Evolutionary conservation across 2,113 vertebrate species (phyloP).

Genomic region (Eleginops maclovinus): DNA sequence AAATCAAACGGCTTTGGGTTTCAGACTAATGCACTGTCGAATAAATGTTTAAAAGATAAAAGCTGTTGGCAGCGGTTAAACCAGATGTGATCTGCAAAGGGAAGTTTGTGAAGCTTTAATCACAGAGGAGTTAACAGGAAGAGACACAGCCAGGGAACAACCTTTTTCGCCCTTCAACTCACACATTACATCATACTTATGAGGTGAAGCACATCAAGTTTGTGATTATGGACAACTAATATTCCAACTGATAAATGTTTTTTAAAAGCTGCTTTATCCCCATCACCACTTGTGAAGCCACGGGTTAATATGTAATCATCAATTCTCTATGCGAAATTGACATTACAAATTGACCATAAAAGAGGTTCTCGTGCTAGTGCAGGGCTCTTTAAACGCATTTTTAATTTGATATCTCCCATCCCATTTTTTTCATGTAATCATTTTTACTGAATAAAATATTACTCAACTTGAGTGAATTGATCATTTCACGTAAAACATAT

Average conservation of each 20-base stretch:
- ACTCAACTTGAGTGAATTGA: too few species aligned
- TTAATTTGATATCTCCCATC: too few species aligned
- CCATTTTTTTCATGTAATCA: too few species aligned
- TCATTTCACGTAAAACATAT: too few species aligned
- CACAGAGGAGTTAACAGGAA: neutral
- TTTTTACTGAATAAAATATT: too few species aligned
- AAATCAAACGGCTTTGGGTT: neutral
- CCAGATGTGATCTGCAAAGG: slow-evolving; percentile 5
- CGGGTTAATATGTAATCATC: too few species aligned
- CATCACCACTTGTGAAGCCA: too few species aligned
- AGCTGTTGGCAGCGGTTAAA: neutral
- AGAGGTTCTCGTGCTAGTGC: too few species aligned
- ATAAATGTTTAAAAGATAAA: neutral
- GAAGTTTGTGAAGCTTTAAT: neutral
- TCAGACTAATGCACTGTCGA: neutral
- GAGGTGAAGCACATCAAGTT: neutral
- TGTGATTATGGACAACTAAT: neutral
- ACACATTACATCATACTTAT: neutral
- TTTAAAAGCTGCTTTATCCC: too few species aligned
- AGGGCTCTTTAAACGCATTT: too few species aligned
- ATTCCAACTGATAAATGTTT: neutral
- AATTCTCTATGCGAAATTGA: too few species aligned
- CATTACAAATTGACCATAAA: too few species aligned
- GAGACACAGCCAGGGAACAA: neutral
- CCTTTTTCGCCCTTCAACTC: neutral